Base-by-base conservation (phyloP, 2,888 invertebrate genomes). In the Troides helena region DNA sequence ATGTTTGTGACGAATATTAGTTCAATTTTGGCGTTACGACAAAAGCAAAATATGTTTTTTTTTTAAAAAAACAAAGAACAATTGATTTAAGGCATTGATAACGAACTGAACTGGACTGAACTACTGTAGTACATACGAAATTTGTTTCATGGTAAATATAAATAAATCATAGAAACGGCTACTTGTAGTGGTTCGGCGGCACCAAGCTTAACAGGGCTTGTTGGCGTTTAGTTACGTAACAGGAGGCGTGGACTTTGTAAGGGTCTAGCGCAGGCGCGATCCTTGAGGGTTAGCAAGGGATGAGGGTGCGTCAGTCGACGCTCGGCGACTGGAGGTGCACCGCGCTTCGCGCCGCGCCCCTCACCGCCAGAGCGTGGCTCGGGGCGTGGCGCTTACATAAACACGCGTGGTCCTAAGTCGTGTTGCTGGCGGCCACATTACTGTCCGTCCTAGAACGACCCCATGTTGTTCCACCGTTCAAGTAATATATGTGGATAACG, bases 321-420 rank as follows among this genome's bases (percentile, higher is more conserved):
- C 89, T 89, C 88, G 88, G 90, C 90, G 89, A 85, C 87, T 87
- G 87, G 87, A 86, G 89, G 87, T 89, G 90, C 88, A 81, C 82
- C 83, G 89, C 88, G 86, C 90, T 87, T 81, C 82, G 90, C 90
- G 90, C 90, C 91, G 90, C 92, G 91, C 92, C 89, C 90, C 91
- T 87, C 82, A 88, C 86, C 86, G 90, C 79, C 78, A 82, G 79
- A 89, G 89, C 88, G 90, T 89, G 92, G 91, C 92, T 89, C 91
- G 92, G 92, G 92, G 92, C 92, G 92, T 92, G 92, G 92, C 92
- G 92, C 91, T 92, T 92, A 92, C 91, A 90, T 92, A 91, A 92
- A 92, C 92, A 92, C 89, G 91, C 89, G 89, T 86, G 86, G 81
- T 81, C 74, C 80, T 78, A 79, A 80, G 78, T 81, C 81, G 81